Evolutionary conservation across 2,888 invertebrate species (phyloP), one percentile per base, ranked within the genome.

Genomic region (Drosophila mulleri): DNA sequence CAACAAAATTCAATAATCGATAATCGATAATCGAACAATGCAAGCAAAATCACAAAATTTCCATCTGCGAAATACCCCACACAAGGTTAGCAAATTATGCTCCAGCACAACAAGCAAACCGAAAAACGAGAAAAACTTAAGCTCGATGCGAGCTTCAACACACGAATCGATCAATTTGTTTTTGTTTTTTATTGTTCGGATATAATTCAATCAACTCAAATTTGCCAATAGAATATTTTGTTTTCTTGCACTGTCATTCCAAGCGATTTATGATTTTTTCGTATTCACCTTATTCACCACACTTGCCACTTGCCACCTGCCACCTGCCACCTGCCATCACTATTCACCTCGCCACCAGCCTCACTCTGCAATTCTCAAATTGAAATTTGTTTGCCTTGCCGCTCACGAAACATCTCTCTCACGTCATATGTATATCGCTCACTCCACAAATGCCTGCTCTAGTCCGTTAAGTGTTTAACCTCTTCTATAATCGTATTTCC

Each of bases 41-140:
- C 89, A 89, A 85, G 89, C 84, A 70, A 85, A 85, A 85, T 82
- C 89, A 84, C 82, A 89, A 85, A 85, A 83, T 89, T 85, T 80
- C 80, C 88, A 89, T 80, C 82, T 87, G 84, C 82, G 87, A 89
- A 89, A 87, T 72, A 67, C 77, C 80, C 80, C 89, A 70, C 89
- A 85, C 84, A 85, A 85, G 84, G 84, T 85, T 85, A 85, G 84
- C 88, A 87, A 82, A 76, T 60, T 9, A 53, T 58, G 64, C 64
- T 45, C 52, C 56, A 67, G 37, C 52, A 65, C 37, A 39, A 14
- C 37, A 14, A 45, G 59, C 62, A 44, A n/a, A 20, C 20, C 1
- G 2, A 23, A 23, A 23, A 39, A 60, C 44, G 37, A 41, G 44
- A 23, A 45, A 45, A 45, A n/a, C 32, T 44, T 18, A 41, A 18